Base-by-base conservation (phyloP, 1,140 invertebrate species). In the Sesamia nonagrioides region DNA sequence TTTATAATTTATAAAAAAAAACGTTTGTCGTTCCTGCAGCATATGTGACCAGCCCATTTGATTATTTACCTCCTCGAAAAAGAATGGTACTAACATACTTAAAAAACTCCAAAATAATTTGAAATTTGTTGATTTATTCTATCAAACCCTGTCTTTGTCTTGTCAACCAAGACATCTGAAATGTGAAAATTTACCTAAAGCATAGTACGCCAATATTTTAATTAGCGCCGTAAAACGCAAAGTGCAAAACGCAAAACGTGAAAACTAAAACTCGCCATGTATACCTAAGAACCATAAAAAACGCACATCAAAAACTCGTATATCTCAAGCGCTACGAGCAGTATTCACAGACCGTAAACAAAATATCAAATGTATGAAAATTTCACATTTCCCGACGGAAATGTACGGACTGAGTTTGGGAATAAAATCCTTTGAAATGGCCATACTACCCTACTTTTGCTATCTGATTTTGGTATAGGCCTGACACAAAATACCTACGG, bases 371-470 rank as follows among this genome's bases (percentile, higher is more conserved):
- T 63, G 58, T 75, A 61, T 61, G 73, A 75, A 75, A 45, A 27
- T 61, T 61, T 60, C 72, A 18, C 54, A 75, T 75, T 75, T 75
- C 73, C 73, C 73, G 11, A 8, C 40, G 73, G 73, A 63, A 74
- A 63, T 63, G 15, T 75, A 75, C 21, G n/a, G 13, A 3, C 13
- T 6, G 56, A 18, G 15, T 75, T 17, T 18, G 8, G 42, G 58
- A 63, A 75, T 75, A 75, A 61, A 75, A 75, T 33, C 73, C 58
- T 75, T 75, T 75, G 40, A 61, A 50, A 68, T 42, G 37, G 60
- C 60, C 35, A 17, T 6, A 9, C 35, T 63, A 13, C 9, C 37
- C 37, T 35, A 42, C 37, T 63, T 63, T 63, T 40, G 35, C 60
- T 42, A 63, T 63, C 35, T 63, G 37, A 63, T 63, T 63, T 63